Percentiles rank a stretch among this genome's conserved stretches.
Conservation (phyloP, 2,797 vertebrate species). For the Cirrhinus mrigala region DNA sequence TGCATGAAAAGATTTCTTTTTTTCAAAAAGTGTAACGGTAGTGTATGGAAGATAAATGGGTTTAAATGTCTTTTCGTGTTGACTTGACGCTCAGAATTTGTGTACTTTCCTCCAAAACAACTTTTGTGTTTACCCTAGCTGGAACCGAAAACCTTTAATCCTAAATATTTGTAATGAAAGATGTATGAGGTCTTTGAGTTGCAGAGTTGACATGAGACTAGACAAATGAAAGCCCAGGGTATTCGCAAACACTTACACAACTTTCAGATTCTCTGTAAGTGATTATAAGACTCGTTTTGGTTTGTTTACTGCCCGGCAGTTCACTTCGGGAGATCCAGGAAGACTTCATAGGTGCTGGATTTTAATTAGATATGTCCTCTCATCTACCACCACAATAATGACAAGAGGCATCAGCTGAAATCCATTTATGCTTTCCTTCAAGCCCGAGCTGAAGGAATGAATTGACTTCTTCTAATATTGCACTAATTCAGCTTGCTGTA, state of each 20-base stretch:
- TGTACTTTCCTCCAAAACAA: neutral
- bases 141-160: constrained; percentile 5
- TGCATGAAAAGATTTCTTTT: neutral
- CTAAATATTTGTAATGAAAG: constrained; percentile 31
- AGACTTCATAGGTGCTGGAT: constrained; percentile 27
- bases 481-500: constrained; percentile 42
- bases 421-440: constrained; percentile 48
- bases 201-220: constrained; percentile 30
- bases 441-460: constrained; percentile 31
- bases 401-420: constrained; percentile 38
- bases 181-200: constrained; percentile 36
- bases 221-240: constrained; percentile 18
- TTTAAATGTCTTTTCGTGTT: neutral
- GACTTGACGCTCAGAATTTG: neutral
- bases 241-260: constrained; percentile 20
- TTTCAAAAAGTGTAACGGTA: neutral
- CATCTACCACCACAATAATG: constrained; percentile 29
- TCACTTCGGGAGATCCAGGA: constrained; percentile 15
- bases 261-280: constrained; percentile 23
- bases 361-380: constrained; percentile 54
- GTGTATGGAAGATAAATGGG: neutral
- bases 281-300: constrained; percentile 23
- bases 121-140: constrained; percentile 1
- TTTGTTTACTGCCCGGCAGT: constrained; percentile 42
- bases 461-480: constrained; percentile 31